Evolutionary conservation across 30 jellyfish, hydroid and myxozoan genomes (phyloP).

Genomic region (Chrysaora quinquecirrha): DNA sequence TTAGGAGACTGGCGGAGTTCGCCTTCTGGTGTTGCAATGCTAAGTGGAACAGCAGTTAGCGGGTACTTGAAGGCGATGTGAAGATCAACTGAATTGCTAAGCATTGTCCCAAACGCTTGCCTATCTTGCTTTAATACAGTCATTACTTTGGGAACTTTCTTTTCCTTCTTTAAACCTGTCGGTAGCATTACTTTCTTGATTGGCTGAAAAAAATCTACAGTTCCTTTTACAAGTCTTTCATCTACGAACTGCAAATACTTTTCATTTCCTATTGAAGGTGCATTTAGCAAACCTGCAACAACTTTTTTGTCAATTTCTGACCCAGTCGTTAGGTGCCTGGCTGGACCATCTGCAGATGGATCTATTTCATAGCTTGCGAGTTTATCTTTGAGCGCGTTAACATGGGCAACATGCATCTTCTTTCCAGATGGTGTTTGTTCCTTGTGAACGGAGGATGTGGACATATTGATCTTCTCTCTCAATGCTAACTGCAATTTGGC

Average conservation of each 20-base stretch:
- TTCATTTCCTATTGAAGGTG: conserved; percentile 25
- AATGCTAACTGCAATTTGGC: conserved; percentile 24
- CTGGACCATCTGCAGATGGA: conserved; percentile 51
- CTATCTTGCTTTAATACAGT: conserved; percentile 53
- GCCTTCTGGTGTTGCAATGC: conserved; percentile 59
- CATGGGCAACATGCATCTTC: conserved; percentile 31
- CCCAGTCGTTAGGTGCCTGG: conserved; percentile 35
- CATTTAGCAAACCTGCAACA: conserved; percentile 31
- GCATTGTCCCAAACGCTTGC: conserved; percentile 30
- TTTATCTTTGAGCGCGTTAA: conserved; percentile 4
- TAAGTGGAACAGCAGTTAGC: conserved; percentile 37
- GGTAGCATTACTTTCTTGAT: conserved; percentile 13
- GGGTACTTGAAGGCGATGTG: conserved; percentile 31
- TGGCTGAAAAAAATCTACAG: conserved; percentile 28
- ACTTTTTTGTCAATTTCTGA: conserved; percentile 18
- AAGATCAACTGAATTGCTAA: conserved; percentile 3
- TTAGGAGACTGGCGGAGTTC: conserved; percentile 31
- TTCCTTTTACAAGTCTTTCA: conserved; percentile 9
- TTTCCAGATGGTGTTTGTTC: conserved; percentile 30
- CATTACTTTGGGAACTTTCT: conserved; percentile 24
- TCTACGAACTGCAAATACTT: conserved; percentile 9
- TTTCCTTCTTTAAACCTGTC: conserved; percentile 36
- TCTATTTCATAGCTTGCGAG: conserved; percentile 34
- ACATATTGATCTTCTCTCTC: conserved; percentile 28
- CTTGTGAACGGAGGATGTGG: conserved; percentile 33